A percentile compares a stretch with the other conserved stretches of the same genome.
phyloP scores from a whole-genome alignment of 1,140 invertebrate genomes.

The Drosophila sucinea region DNA sequence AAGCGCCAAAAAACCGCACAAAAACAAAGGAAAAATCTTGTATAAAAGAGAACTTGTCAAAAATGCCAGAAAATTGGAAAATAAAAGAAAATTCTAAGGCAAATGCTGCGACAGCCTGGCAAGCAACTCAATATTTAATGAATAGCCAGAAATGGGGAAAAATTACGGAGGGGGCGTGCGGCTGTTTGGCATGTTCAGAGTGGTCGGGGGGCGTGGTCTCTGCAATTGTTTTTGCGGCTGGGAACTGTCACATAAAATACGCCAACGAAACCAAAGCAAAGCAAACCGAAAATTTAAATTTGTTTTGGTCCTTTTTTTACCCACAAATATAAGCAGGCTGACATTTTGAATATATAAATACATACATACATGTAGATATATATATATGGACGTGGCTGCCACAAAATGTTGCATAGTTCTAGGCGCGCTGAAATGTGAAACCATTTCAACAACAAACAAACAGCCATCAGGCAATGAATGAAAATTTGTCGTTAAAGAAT shows the following conservation, averaged over 20 bases:
- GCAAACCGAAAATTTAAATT: constrained; percentile 16
- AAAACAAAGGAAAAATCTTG: constrained; percentile 25
- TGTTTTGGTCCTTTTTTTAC: constrained; percentile 14
- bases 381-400: not conserved
- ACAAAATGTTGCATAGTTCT: constrained; percentile 8
- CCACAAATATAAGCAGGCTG: constrained; percentile 14
- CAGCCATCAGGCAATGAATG: constrained; percentile 12
- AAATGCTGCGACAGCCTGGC: constrained; percentile 38
- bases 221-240: constrained; percentile 19
- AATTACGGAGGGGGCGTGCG: not conserved
- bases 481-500: constrained; percentile 16
- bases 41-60: constrained; percentile 22
- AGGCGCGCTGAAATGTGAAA: constrained; percentile 22
- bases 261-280: constrained; percentile 3
- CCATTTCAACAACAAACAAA: constrained; percentile 11
- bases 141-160: constrained; percentile 1
- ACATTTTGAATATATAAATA: constrained; percentile 1
- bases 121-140: constrained; percentile 10
- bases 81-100: constrained; percentile 23
- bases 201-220: not conserved
- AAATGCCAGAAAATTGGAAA: constrained; percentile 50
- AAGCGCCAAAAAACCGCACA: constrained; percentile 53
- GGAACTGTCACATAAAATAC: constrained; percentile 11
- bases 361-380: not conserved
- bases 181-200: not conserved